Conservation (phyloP, 2,797 vertebrate genomes). For the Brachyrhaphis roseni region DNA sequence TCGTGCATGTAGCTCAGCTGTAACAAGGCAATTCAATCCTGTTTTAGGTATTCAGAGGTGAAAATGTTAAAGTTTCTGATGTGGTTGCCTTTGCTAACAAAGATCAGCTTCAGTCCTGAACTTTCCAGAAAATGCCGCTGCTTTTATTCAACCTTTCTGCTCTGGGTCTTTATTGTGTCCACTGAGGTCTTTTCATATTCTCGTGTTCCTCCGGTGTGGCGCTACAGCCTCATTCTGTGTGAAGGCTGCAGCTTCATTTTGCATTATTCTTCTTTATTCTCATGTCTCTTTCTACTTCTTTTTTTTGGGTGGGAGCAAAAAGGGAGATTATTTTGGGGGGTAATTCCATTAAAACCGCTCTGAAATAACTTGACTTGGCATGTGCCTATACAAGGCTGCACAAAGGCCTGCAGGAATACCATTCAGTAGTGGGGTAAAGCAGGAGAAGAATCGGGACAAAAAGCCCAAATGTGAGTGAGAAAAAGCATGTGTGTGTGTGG, state of each 20-base stretch:
- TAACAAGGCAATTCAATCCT: not conserved
- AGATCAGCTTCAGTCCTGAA: not conserved
- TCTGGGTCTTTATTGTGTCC: constrained; percentile 50
- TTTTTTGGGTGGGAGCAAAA: constrained; percentile 14
- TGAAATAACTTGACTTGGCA: constrained; percentile 79
- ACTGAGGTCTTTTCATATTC: constrained; percentile 55
- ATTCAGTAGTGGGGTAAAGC: constrained; percentile 72
- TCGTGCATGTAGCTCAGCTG: not conserved
- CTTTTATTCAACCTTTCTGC: constrained; percentile 43
- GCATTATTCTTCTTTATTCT: constrained; percentile 62
- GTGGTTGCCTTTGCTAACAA: not conserved
- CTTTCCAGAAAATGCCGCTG: not conserved
- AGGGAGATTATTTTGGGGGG: constrained; percentile 74
- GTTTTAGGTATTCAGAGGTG: not conserved
- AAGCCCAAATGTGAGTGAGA: constrained; percentile 34
- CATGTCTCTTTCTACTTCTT: constrained; percentile 49
- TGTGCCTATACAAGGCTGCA: constrained; percentile 76
- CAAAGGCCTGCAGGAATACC: constrained; percentile 73
- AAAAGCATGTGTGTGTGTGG: constrained; percentile 19
- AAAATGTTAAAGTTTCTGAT: not conserved
- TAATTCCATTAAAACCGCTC: constrained; percentile 73
- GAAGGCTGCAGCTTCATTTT: constrained; percentile 62
- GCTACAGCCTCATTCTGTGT: constrained; percentile 45
- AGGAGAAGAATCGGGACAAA: constrained; percentile 64
- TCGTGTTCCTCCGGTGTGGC: constrained; percentile 47